These are phyloP conservation scores for Xenops minutus DNA, from an alignment of 2,797 vertebrate species.

Conservation along the genomic window DNA sequence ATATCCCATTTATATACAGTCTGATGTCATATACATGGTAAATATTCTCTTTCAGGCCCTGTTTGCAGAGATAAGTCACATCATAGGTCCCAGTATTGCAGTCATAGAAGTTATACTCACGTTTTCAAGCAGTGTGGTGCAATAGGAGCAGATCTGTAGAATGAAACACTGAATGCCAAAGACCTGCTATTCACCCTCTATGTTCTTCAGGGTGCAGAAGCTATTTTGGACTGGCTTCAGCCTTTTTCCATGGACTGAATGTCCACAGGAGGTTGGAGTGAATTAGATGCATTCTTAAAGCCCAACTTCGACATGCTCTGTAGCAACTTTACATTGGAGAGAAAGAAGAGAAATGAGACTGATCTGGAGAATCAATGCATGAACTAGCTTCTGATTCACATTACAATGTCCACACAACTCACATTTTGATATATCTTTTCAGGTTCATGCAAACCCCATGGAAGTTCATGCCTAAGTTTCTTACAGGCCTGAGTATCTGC, in stretches of 20 bases:
- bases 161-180: neutral
- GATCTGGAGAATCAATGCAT: neutral
- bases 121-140: neutral
- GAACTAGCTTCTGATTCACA: neutral
- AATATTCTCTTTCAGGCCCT: neutral
- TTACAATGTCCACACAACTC: neutral
- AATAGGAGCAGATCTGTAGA: neutral
- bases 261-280: neutral
- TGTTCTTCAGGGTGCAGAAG: neutral
- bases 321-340: neutral
- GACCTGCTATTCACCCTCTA: neutral
- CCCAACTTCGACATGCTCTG: neutral
- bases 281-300: neutral
- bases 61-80: neutral
- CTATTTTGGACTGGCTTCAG: neutral
- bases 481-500: too few relatives aligned
- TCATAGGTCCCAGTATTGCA: neutral
- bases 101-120: neutral
- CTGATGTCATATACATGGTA: neutral
- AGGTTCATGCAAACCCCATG: neutral
- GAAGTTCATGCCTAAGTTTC: neutral
- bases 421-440: neutral
- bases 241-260: neutral
- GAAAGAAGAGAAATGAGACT: neutral
- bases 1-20: neutral